A percentile compares a stretch with the other conserved stretches of the same genome.
phyloP scores from a whole-genome alignment of 2,113 vertebrate species.

The Sander lucioperca region DNA sequence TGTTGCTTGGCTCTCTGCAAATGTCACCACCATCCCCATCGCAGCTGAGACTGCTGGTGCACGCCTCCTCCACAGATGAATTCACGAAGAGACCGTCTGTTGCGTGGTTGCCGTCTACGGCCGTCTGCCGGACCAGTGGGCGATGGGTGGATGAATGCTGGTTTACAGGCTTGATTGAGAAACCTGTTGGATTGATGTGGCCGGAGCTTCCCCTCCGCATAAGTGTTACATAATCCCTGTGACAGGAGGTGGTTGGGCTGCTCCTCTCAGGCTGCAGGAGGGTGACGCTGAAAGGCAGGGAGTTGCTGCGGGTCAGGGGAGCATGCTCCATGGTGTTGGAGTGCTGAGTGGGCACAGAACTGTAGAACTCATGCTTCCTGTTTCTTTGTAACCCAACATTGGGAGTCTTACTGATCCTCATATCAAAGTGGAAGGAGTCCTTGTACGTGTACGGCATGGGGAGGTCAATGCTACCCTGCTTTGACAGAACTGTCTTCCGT shows the following conservation, averaged over 20 bases:
- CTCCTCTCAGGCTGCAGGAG: conserved; percentile 69
- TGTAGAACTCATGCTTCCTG: conserved; percentile 84
- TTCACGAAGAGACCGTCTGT: conserved; percentile 68
- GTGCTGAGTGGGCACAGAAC: conserved; percentile 90
- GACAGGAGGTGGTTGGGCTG: conserved; percentile 45
- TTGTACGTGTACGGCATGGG: conserved; percentile 96
- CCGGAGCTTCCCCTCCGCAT: conserved; percentile 70
- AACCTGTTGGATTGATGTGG: conserved; percentile 75
- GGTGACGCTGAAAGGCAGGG: conserved; percentile 88
- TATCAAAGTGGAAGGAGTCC: conserved; percentile 97
- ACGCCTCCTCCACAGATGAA: conserved; percentile 75
- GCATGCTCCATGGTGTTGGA: conserved; percentile 84
- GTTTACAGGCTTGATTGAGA: conserved; percentile 76
- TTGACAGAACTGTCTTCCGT: conserved; percentile 92
- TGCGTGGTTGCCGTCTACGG: conserved; percentile 89
- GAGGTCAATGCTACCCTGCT: conserved; percentile 96
- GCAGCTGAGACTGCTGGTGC: conserved; percentile 60
- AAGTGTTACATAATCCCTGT: conserved; percentile 58
- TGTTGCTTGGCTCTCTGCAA: conserved; percentile 75
- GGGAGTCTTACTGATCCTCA: conserved; percentile 83
- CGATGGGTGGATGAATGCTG: conserved; percentile 87
- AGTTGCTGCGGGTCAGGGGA: conserved; percentile 92
- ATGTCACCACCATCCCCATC: conserved; percentile 67
- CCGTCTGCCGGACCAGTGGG: conserved; percentile 92
- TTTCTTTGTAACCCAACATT: conserved; percentile 69